Conservation (phyloP, 2,113 vertebrate species). For the pig (Sus scrofa) region DNA sequence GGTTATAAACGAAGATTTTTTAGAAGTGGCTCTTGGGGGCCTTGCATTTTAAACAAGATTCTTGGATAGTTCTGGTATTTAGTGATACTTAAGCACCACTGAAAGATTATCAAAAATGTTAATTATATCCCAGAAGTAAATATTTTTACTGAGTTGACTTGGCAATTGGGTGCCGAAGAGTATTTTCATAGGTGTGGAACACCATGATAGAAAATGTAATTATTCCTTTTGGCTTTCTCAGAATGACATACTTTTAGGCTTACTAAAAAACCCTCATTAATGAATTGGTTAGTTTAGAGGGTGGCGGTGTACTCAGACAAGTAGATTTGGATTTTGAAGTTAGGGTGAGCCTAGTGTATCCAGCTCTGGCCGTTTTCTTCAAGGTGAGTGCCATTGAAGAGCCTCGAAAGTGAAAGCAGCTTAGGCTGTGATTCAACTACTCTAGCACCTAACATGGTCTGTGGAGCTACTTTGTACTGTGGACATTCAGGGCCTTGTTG, state of each 20-base stretch:
- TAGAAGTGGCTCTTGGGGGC: background rate
- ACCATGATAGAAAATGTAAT: background rate
- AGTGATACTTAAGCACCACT: background rate
- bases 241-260: background rate
- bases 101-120: background rate
- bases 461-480: background rate
- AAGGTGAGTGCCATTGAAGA: background rate
- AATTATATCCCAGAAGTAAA: background rate
- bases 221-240: background rate
- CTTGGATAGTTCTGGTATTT: background rate
- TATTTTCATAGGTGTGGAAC: background rate
- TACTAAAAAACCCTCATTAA: background rate
- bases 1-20: background rate
- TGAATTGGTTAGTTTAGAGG: background rate
- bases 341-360: background rate
- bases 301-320: background rate
- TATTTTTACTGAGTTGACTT: background rate
- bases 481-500: background rate
- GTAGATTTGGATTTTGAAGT: background rate
- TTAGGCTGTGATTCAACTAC: background rate
- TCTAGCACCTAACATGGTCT: background rate
- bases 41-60: slow-evolving; percentile 1
- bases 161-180: too few species aligned
- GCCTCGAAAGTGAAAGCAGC: background rate
- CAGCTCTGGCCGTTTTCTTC: background rate